Base-by-base conservation (phyloP, 2,888 invertebrate genomes). In the Diplolepis rosae region DNA sequence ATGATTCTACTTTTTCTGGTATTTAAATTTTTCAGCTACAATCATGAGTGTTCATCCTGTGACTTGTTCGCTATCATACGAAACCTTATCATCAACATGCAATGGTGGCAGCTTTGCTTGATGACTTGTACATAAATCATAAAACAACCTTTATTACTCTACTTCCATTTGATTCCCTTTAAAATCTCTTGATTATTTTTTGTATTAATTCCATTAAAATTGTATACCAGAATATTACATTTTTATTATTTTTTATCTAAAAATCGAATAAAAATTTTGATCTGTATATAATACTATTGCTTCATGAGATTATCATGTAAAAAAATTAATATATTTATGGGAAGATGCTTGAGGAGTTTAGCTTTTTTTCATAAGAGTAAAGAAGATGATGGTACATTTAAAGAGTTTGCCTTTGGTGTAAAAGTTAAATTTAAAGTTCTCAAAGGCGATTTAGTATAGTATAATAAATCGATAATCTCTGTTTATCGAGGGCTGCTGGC, bases 401-500 rank as follows among this genome's bases (percentile, higher is more conserved):
- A 30, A 32, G 18, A 54, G 30, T 15, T 7, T 30, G 30, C 18
- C 4, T 15, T 30, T 32, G 54, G 7, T 13, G n/a, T 61, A 22
- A 39, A 39, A 13, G 56, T 35, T 56, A 24, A 56, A 56, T 56
- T 56, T 39, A 61, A 39, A 61, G 61, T 39, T 2, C 22, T 15
- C 39, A 61, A 61, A 61, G 61, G 61, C 24, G 35, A 39, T 24
- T 39, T 32, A 50, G 50, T 50, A 24, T n/a, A n/a, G n/a, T 22
- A 18, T 61, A 39, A 35, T 61, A 9, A 35, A 39, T 61, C 61
- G 61, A 61, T 61, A 61, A 61, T 61, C 24, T 9, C n/a, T 61
- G 61, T 27, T 61, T 27, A 61, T 61, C 61, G 39, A 39, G n/a
- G 61, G 61, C n/a, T n/a, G n/a, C n/a, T n/a, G n/a, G 54, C 39